phyloP scores from a whole-genome alignment of 2,113 vertebrate species.

The Phalacrocorax brasilianus region DNA sequence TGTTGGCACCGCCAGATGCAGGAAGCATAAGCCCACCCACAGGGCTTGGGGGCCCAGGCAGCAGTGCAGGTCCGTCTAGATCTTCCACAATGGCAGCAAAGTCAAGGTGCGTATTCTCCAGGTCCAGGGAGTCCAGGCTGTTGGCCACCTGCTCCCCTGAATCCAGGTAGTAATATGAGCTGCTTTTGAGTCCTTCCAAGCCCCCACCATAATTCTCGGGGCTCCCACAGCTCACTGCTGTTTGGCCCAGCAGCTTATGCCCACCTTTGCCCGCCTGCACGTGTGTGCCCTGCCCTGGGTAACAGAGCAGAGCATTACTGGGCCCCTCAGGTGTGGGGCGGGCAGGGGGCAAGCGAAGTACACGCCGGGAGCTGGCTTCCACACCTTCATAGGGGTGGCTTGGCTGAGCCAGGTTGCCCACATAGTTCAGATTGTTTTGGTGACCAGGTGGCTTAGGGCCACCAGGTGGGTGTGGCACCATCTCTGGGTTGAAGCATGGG shows the following conservation, averaged over 20 bases:
- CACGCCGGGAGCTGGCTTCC: constrained; percentile 56
- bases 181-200: constrained; percentile 72
- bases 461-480: constrained; percentile 81
- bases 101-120: constrained; percentile 96
- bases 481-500: constrained; percentile 77
- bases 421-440: constrained; percentile 75
- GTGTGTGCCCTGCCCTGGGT: constrained; percentile 73
- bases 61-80: constrained; percentile 76
- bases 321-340: not conserved
- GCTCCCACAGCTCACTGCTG: constrained; percentile 60
- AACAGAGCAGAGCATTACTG: constrained; percentile 45
- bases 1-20: constrained; percentile 74
- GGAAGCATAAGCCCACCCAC: constrained; percentile 63
- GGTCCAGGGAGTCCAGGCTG: constrained; percentile 91
- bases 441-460: constrained; percentile 76
- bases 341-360: constrained; percentile 75
- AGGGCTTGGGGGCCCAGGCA: constrained; percentile 72
- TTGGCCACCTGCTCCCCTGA: constrained; percentile 84
- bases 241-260: constrained; percentile 48
- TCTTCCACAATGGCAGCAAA: constrained; percentile 95
- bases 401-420: constrained; percentile 71
- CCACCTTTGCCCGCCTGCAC: constrained; percentile 66
- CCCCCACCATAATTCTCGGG: constrained; percentile 54
- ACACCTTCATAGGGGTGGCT: constrained; percentile 70
- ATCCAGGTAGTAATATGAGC: constrained; percentile 74